Percentiles rank a stretch among this genome's conserved stretches.
phyloP scores from a whole-genome alignment of 2,888 invertebrate genomes.

The Ischnus inquisitorius region DNA sequence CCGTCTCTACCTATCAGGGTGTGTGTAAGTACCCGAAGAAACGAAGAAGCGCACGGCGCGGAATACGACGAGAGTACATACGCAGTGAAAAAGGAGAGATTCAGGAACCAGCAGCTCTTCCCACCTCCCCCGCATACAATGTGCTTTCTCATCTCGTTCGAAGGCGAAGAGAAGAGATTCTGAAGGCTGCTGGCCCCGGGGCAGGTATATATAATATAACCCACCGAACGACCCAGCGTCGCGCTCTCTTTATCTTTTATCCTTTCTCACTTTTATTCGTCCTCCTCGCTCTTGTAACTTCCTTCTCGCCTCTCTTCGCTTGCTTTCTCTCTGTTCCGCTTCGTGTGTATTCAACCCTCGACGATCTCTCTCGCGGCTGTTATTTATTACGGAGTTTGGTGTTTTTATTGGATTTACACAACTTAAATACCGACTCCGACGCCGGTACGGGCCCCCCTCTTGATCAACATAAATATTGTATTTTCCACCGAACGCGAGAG shows the following conservation, averaged over 20 bases:
- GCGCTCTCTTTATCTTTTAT: conserved; percentile 30
- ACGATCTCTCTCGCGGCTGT: conserved; percentile 78
- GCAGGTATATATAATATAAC: conserved; percentile 82
- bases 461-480: conserved; percentile 83
- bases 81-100: conserved; percentile 45
- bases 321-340: conserved; percentile 45
- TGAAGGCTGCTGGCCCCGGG: conserved; percentile 74
- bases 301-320: conserved; percentile 46
- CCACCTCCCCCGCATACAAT: conserved; percentile 68
- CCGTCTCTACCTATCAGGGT: conserved; percentile 2
- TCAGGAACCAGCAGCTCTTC: conserved; percentile 59
- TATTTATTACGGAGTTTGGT: conserved; percentile 84
- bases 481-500: conserved; percentile 73
- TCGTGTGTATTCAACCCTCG: conserved; percentile 56
- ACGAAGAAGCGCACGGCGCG: conserved; percentile 8
- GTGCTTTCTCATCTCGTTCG: conserved; percentile 82
- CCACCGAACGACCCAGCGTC: conserved; percentile 73
- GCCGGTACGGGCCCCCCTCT: conserved; percentile 67
- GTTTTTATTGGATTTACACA: conserved; percentile 85
- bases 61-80: background rate
- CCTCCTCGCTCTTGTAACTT: conserved; percentile 36
- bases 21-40: conserved; percentile 10
- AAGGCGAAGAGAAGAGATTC: conserved; percentile 78
- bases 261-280: conserved; percentile 44
- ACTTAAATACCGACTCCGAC: conserved; percentile 83